A percentile compares a stretch with the other conserved stretches of the same genome.
Conservation (phyloP, 2,888 invertebrate genomes). For the Punctoribates punctum region DNA sequence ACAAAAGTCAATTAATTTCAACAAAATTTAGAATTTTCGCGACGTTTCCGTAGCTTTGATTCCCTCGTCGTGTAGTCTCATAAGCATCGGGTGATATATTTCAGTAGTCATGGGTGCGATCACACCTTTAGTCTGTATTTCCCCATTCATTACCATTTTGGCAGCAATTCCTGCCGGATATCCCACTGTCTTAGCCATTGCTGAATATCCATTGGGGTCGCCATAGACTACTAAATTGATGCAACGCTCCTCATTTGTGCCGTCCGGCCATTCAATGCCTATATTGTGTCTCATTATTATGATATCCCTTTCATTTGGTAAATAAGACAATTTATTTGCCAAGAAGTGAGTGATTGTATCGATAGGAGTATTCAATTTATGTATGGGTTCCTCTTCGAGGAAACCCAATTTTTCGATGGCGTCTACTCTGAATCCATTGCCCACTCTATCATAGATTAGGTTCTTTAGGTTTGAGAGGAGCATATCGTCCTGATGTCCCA, state of each 20-base stretch:
- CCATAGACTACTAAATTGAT: conserved; percentile 81
- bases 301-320: conserved; percentile 84
- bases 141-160: conserved; percentile 95
- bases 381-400: conserved; percentile 73
- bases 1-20: background rate
- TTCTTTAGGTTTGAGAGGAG: conserved; percentile 89
- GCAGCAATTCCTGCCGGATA: conserved; percentile 92
- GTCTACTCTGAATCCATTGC: conserved; percentile 62
- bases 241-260: conserved; percentile 66
- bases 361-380: conserved; percentile 78
- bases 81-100: conserved; percentile 87
- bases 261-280: conserved; percentile 83
- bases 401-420: conserved; percentile 81
- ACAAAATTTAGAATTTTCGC: conserved; percentile 32
- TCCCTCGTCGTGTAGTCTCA: conserved; percentile 79
- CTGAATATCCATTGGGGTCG: conserved; percentile 70
- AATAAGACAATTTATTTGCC: conserved; percentile 71
- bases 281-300: conserved; percentile 91
- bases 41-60: conserved; percentile 54
- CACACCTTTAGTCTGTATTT: conserved; percentile 92
- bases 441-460: conserved; percentile 74
- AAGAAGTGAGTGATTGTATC: conserved; percentile 89
- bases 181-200: conserved; percentile 92
- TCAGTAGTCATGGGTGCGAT: conserved; percentile 86
- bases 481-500: conserved; percentile 76